Percentiles rank a stretch among this genome's conserved stretches.
Evolutionary conservation across 1,140 invertebrate genomes (phyloP).

Genomic region (Magallana ariakensis): DNA sequence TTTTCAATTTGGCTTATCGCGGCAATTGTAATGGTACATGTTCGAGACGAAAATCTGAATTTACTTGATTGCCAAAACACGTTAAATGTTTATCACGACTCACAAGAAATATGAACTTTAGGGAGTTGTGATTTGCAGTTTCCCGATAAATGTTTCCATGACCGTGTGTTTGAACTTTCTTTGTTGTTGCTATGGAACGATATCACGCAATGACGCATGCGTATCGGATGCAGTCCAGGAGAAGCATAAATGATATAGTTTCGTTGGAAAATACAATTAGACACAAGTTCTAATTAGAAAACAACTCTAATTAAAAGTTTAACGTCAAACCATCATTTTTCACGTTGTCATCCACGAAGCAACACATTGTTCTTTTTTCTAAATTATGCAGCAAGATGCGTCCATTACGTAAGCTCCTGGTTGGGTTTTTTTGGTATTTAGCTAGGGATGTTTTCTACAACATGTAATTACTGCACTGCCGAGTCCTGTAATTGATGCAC

Average conservation of each 20-base stretch:
- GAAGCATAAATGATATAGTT: background rate
- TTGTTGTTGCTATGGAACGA: slow-evolving; percentile 11
- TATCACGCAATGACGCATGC: slow-evolving; percentile 26
- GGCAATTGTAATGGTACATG: background rate
- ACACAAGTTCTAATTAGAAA: slow-evolving; percentile 20
- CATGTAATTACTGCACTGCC: background rate
- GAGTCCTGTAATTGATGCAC: slow-evolving; percentile 5
- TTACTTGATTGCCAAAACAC: slow-evolving; percentile 17
- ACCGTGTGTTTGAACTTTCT: slow-evolving; percentile 12
- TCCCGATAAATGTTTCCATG: slow-evolving; percentile 1
- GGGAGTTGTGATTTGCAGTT: background rate
- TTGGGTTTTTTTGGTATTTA: slow-evolving; percentile 3
- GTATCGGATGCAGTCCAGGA: background rate
- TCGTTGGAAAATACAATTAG: slow-evolving; percentile 31
- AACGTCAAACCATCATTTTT: slow-evolving; percentile 37
- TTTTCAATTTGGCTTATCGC: slow-evolving; percentile 12
- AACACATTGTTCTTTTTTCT: slow-evolving; percentile 1
- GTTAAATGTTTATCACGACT: slow-evolving; percentile 28
- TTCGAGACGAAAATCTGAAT: background rate
- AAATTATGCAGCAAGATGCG: slow-evolving; percentile 28
- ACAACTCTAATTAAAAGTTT: slow-evolving; percentile 22
- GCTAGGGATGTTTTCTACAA: slow-evolving; percentile 12
- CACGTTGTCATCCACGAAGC: slow-evolving; percentile 9
- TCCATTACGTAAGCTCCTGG: background rate
- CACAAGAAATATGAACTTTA: slow-evolving; percentile 17